Evolutionary conservation across 2,797 vertebrate species (phyloP).

Genomic region (Pampus argenteus): DNA sequence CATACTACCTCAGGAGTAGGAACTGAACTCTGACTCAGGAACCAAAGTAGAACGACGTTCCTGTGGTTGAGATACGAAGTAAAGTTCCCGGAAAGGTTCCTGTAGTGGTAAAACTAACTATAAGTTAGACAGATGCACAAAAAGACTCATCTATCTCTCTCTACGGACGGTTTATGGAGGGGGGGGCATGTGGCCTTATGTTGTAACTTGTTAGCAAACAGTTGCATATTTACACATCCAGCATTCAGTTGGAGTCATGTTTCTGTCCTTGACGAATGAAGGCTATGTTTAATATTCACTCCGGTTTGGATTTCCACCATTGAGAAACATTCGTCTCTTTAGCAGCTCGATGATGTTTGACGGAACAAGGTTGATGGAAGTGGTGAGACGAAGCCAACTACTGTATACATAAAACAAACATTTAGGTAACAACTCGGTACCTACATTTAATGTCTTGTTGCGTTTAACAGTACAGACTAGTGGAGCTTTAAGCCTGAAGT

Average conservation of each 20-base stretch:
- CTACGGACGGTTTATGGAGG: too few species aligned
- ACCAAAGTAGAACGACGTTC: constrained; percentile 20
- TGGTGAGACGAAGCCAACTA: not conserved
- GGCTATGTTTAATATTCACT: too few species aligned
- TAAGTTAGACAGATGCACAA: constrained; percentile 10
- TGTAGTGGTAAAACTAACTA: constrained; percentile 5
- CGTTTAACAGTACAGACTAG: not conserved
- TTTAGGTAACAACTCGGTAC: too few species aligned
- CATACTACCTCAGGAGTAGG: constrained; percentile 56
- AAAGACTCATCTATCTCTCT: constrained; percentile 14
- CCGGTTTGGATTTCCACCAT: not conserved
- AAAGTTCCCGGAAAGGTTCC: constrained; percentile 23
- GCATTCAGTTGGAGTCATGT: not conserved
- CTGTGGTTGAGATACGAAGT: constrained; percentile 7
- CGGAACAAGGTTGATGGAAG: not conserved
- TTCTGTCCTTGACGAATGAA: not conserved
- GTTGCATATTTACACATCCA: not conserved
- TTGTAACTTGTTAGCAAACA: too few species aligned
- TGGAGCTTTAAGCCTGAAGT: not conserved
- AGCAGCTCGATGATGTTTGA: not conserved
- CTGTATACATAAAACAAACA: not conserved
- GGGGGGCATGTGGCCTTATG: too few species aligned
- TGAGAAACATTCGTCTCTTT: not conserved
- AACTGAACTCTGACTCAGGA: constrained; percentile 23
- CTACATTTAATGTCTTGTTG: not conserved